Percentiles rank a stretch among this genome's conserved stretches.
Conservation (phyloP, 2,888 invertebrate species). For the Sycophila texana region DNA sequence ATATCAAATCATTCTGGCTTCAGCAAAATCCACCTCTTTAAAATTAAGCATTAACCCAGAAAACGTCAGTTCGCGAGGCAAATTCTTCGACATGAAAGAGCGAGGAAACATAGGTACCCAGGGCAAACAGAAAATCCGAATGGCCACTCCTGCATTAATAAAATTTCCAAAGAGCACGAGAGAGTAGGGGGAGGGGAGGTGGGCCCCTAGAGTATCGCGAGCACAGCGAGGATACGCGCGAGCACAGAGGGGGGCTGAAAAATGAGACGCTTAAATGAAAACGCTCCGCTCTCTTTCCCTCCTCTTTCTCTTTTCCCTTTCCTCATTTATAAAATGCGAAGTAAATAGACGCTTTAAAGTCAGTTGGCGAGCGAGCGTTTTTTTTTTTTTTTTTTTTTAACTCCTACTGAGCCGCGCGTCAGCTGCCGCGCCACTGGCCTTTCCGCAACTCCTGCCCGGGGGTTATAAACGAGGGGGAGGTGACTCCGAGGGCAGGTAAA, state of each 20-base stretch:
- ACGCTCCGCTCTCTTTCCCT: conserved; percentile 1
- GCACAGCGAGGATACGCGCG: not conserved
- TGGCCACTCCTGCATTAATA: conserved; percentile 10
- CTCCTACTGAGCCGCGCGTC: not conserved
- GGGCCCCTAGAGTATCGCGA: not conserved
- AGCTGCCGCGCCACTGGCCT: conserved; percentile 5
- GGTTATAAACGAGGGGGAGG: not conserved
- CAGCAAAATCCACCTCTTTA: too few relatives aligned
- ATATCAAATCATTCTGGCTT: too few relatives aligned
- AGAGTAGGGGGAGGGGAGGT: not conserved
- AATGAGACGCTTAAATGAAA: conserved; percentile 29
- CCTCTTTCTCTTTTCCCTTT: not conserved
- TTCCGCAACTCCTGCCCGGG: not conserved
- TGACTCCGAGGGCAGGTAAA: conserved; percentile 15
- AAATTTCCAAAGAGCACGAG: not conserved
- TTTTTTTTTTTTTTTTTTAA: not conserved
- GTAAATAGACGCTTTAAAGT: conserved; percentile 44
- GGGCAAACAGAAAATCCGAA: too few relatives aligned
- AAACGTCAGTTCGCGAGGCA: too few relatives aligned
- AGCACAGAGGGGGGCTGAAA: conserved; percentile 15
- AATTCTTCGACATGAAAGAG: too few relatives aligned
- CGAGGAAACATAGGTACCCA: too few relatives aligned
- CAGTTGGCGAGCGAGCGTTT: not conserved
- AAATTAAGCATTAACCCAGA: too few relatives aligned
- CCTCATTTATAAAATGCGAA: conserved; percentile 34